A percentile compares a stretch with the other conserved stretches of the same genome.
Evolutionary conservation across 2,888 invertebrate genomes (phyloP).

Genomic region (Podotricha telesiphe): DNA sequence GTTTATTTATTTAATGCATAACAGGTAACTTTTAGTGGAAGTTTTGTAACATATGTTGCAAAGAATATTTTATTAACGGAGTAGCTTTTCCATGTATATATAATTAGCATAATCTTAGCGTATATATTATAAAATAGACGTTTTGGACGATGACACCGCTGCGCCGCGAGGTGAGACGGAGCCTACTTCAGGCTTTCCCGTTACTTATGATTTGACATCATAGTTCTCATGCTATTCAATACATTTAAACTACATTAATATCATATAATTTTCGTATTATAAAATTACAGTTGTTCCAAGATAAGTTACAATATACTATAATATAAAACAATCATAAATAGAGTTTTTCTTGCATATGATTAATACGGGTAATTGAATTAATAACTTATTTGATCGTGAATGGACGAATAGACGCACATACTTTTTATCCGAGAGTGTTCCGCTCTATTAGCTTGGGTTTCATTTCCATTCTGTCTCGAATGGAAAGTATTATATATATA

Average conservation of each 20-base stretch:
- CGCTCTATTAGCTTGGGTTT: conserved; percentile 26
- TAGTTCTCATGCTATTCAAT: neutral
- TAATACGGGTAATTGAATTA: neutral
- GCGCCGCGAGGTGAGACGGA: neutral
- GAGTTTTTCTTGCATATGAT: neutral
- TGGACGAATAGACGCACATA: neutral
- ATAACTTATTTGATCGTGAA: neutral
- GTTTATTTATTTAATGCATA: neutral
- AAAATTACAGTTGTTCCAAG: neutral
- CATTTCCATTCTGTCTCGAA: conserved; percentile 22
- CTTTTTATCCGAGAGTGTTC: conserved; percentile 2
- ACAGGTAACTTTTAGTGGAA: too few relatives aligned
- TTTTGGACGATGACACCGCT: conserved; percentile 9
- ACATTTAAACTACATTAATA: neutral
- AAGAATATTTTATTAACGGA: neutral
- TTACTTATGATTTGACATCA: neutral
- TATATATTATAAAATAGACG: neutral
- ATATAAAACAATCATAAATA: neutral
- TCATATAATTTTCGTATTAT: neutral
- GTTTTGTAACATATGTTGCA: too few relatives aligned
- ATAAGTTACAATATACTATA: neutral
- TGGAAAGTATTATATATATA: conserved; percentile 17
- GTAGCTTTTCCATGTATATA: neutral
- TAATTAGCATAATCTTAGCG: conserved; percentile 8
- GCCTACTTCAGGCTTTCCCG: conserved; percentile 5